These are phyloP conservation scores for Camponotus pennsylvanicus DNA, from an alignment of 1,140 invertebrate genomes.

Conservation along the genomic window DNA sequence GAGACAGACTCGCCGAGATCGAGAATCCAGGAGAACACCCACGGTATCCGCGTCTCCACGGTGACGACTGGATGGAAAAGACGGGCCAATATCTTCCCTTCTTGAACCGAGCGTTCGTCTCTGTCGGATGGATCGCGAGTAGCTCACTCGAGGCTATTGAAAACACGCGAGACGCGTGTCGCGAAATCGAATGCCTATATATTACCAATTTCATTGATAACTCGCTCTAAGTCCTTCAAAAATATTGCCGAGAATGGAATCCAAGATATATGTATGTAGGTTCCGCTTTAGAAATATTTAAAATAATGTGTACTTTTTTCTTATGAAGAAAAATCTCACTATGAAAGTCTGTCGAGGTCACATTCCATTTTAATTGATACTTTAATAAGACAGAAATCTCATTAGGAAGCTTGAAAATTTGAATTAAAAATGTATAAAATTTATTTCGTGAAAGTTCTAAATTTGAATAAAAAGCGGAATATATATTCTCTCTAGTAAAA, in stretches of 20 bases:
- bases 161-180: conserved; percentile 16
- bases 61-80: conserved; percentile 76
- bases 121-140: conserved; percentile 47
- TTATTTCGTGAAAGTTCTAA: neutral
- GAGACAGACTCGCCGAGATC: conserved; percentile 66
- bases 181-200: conserved; percentile 15
- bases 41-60: conserved; percentile 79
- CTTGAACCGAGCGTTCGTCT: conserved; percentile 40
- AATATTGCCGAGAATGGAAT: neutral
- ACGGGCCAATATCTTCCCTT: conserved; percentile 56
- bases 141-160: conserved; percentile 45
- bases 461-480: neutral
- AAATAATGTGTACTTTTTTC: neutral
- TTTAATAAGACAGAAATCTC: neutral
- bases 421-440: neutral
- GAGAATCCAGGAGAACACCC: conserved; percentile 75
- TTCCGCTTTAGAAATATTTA: neutral
- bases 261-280: no score
- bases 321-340: neutral
- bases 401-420: neutral
- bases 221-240: neutral
- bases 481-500: neutral
- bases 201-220: conserved; percentile 3
- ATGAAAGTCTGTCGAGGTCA: neutral
- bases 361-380: neutral